Evolutionary conservation across 2,797 vertebrate genomes (phyloP).

Genomic region (Bovichtus diacanthus): DNA sequence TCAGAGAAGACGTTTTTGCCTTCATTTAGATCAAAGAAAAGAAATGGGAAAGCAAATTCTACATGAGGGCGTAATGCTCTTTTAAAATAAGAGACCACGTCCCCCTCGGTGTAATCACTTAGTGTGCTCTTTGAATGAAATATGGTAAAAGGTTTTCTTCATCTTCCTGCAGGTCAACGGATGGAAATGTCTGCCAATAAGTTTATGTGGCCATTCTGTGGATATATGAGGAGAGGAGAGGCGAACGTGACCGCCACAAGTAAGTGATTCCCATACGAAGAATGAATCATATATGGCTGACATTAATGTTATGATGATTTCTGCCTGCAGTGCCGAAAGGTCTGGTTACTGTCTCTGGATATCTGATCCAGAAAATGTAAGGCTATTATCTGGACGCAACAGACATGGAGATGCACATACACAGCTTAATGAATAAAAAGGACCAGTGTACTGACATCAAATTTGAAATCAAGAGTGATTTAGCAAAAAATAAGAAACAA

Average conservation of each 20-base stretch:
- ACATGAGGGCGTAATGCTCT: neutral
- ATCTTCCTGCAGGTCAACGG: conserved; percentile 31
- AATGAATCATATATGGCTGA: conserved; percentile 10
- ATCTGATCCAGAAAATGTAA: neutral
- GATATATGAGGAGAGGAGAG: conserved; percentile 34
- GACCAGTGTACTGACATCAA: neutral
- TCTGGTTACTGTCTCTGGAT: neutral
- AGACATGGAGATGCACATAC: neutral
- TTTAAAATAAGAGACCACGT: neutral
- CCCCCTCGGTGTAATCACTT: neutral
- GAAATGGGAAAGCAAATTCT: neutral
- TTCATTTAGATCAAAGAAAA: neutral
- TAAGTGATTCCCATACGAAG: neutral
- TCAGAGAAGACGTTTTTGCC: neutral
- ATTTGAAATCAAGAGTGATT: neutral
- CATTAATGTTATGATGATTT: neutral
- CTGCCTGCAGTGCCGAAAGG: conserved; percentile 2
- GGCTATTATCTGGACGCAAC: neutral
- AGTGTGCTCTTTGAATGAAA: conserved; percentile 30
- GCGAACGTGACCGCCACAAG: neutral
- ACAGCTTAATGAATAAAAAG: neutral
- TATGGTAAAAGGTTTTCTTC: conserved; percentile 40
- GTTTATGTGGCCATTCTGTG: conserved; percentile 35
- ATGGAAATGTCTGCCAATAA: conserved; percentile 36
- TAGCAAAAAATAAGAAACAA: neutral